A percentile compares a stretch with the other conserved stretches of the same genome.
Conservation (phyloP, 2,113 vertebrate species). For the Rana temporaria region DNA sequence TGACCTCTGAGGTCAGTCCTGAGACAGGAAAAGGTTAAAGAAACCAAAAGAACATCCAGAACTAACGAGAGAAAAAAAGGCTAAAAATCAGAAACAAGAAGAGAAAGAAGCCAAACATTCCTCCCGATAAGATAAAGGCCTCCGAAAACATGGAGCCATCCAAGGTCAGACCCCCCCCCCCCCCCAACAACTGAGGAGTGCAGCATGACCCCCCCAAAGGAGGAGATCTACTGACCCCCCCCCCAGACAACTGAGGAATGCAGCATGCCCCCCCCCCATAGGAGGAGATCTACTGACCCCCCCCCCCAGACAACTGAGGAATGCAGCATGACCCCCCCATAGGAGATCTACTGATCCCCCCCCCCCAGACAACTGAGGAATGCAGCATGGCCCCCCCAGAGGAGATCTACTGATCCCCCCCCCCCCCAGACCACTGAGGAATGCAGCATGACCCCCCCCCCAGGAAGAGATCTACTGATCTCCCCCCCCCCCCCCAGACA, state of each 20-base stretch:
- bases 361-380: not conserved
- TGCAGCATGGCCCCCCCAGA: not conserved
- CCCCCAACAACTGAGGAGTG: not conserved
- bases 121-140: slow-evolving; percentile 17
- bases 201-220: not conserved
- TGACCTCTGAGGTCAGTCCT: too few species aligned
- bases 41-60: too few species aligned
- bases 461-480: too few species aligned
- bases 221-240: slow-evolving; percentile 15
- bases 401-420: not conserved
- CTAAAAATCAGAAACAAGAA: too few species aligned
- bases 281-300: not conserved
- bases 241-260: not conserved
- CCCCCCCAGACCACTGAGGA: too few species aligned
- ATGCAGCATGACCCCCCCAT: not conserved
- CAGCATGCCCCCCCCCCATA: not conserved
- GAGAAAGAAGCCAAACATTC: too few species aligned
- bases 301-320: not conserved
- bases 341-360: slow-evolving; percentile 18
- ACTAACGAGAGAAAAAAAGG: too few species aligned
- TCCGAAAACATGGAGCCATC: not conserved
- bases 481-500: too few species aligned
- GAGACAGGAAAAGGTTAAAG: too few species aligned
- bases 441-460: too few species aligned
- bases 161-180: slow-evolving; percentile 8